Evolutionary conservation across 2,797 vertebrate species (phyloP).

Genomic region (Coilia nasus): DNA sequence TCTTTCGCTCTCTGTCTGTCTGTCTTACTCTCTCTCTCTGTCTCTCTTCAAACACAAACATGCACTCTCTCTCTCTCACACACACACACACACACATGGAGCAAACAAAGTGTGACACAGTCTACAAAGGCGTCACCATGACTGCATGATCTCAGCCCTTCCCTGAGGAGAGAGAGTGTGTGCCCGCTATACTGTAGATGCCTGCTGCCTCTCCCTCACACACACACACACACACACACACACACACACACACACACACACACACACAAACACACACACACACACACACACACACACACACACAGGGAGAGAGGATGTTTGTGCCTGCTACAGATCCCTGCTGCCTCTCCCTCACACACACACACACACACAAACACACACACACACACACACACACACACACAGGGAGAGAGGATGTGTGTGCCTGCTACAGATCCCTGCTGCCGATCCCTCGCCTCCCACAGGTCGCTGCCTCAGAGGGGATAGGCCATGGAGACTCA

Average conservation of each 20-base stretch:
- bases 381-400: constrained; percentile 19
- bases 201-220: no score
- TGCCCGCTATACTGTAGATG: no score
- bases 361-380: not conserved
- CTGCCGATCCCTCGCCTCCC: no score
- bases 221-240: no score
- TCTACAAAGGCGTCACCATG: not conserved
- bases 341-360: not conserved
- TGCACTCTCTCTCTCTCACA: not conserved
- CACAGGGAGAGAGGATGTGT: not conserved
- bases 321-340: constrained; percentile 5
- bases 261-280: no score
- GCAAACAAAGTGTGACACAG: not conserved
- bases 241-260: no score
- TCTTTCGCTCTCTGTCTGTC: no score
- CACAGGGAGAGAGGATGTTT: no score
- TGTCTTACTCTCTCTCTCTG: no score
- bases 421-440: no score
- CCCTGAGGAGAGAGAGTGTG: not conserved
- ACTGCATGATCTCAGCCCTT: not conserved
- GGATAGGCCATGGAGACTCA: not conserved
- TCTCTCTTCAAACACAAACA: no score
- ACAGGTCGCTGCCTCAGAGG: not conserved
- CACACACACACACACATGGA: not conserved
- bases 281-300: no score